These are phyloP conservation scores for Sebastes minor DNA, from an alignment of 2,797 vertebrate species.

Conservation along the genomic window DNA sequence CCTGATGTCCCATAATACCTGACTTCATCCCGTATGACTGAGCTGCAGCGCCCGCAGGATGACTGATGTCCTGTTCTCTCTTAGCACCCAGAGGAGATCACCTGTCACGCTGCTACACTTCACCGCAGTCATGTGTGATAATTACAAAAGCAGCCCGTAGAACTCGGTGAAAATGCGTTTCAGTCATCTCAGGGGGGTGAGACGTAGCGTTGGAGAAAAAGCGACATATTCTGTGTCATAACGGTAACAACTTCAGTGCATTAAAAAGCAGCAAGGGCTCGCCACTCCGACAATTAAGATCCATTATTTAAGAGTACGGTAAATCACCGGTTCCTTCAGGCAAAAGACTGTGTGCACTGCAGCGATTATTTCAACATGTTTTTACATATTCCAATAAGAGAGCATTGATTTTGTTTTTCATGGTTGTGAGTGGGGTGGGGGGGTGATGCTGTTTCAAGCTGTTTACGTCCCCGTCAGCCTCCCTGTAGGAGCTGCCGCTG, in stretches of 20 bases:
- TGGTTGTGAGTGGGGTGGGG: neutral
- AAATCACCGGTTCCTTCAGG: neutral
- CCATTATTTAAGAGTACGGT: neutral
- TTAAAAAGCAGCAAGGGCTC: neutral
- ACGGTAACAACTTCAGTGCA: neutral
- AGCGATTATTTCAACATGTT: neutral
- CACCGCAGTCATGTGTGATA: constrained; percentile 1
- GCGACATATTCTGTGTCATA: neutral
- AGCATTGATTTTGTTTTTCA: neutral
- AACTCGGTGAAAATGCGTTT: neutral
- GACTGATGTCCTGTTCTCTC: neutral
- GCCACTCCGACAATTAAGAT: neutral
- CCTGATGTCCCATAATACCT: neutral
- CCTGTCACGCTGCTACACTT: constrained; percentile 2
- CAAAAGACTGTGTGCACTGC: neutral
- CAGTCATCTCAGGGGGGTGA: neutral
- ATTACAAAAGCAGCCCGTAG: constrained; percentile 7
- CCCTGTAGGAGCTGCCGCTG: neutral
- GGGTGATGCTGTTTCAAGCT: neutral
- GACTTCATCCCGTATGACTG: neutral
- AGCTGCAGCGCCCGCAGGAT: neutral
- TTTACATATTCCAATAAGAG: neutral
- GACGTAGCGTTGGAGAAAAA: neutral
- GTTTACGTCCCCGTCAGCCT: neutral
- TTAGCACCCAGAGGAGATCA: constrained; percentile 16